Evolutionary conservation across 2,113 vertebrate genomes (phyloP), one percentile per base, ranked within the genome.

Genomic region (Pomatorhinus ruficollis): DNA sequence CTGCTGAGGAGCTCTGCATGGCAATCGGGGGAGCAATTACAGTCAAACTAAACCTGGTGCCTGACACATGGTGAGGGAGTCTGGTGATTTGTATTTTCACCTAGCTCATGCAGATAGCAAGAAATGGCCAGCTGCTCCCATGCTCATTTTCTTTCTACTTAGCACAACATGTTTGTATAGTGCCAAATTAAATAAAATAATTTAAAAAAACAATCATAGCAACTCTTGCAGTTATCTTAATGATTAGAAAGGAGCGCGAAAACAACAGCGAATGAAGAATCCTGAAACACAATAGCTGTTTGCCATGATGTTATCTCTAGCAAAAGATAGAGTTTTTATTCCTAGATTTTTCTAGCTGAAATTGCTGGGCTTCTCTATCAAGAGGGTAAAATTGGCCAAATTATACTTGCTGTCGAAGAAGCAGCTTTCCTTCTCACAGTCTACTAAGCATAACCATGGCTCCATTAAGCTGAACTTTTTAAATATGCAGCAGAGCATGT

Each of bases 71-170:
- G 35, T 37, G 40, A 91, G 23, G 40, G 30, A 85, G 39, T 37
- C 61, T 89, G 83, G 14, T 82, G 87, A 45, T 95, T 89, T 92
- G 72, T 89, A 12, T 93, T 91, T 96, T 83, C 82, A 84, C 61
- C 53, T 85, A 60, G 81, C 42, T 93, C 27, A 54, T 37, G 40
- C n/a, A 87, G 45, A 42, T 35, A 65, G 52, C 44, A 63, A 84
- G 71, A 85, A 93, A 78, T 35, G 23, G 16, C 61, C 87, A 87
- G 49, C 37, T 82, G 77, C 56, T 93, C 76, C 77, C 14, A 1
- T 12, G 35, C 20, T 12, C n/a, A 53, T 93, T 89, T 89, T 84
- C 52, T 50, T 30, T 63, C 54, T 63, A 39, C 49, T 94, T 87
- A 79, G 22, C 30, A 40, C 15, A 87, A 69, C 12, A 88, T 52